Evolutionary conservation across 1,140 invertebrate species (phyloP).

Genomic region (Leptonema lineaticorne): DNA sequence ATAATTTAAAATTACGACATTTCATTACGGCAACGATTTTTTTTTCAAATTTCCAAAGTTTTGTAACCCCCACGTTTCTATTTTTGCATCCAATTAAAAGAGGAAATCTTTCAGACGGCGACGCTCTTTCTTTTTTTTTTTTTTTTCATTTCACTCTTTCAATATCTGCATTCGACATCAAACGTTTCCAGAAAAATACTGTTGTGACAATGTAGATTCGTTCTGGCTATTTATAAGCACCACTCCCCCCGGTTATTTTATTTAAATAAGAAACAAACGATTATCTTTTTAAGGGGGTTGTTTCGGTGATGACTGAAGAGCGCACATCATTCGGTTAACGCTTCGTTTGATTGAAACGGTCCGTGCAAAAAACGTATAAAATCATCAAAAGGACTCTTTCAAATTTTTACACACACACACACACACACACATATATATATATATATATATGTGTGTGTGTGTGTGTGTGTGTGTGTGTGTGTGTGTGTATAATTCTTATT

Average conservation of each 20-base stretch:
- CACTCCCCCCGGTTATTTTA: slow-evolving; percentile 8
- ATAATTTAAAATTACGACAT: too few species aligned
- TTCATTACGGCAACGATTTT: too few species aligned
- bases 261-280: background rate
- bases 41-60: too few species aligned
- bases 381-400: slow-evolving; percentile 9
- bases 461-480: too few species aligned
- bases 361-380: background rate
- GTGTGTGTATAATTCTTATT: too few species aligned
- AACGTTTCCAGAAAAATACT: slow-evolving; percentile 17
- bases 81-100: slow-evolving; percentile 23
- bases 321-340: slow-evolving; percentile 3
- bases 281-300: background rate
- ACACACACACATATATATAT: slow-evolving; percentile 8
- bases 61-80: slow-evolving; percentile 9
- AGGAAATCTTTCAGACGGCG: background rate
- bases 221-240: slow-evolving; percentile 20
- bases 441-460: too few species aligned
- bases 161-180: slow-evolving; percentile 19
- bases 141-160: too few species aligned
- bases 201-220: slow-evolving; percentile 23
- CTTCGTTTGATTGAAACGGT: slow-evolving; percentile 14
- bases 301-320: background rate
- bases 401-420: too few species aligned
- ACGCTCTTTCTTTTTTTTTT: background rate